Evolutionary conservation across 2,888 invertebrate genomes (phyloP).

Genomic region (Choristoneura rosaceana): DNA sequence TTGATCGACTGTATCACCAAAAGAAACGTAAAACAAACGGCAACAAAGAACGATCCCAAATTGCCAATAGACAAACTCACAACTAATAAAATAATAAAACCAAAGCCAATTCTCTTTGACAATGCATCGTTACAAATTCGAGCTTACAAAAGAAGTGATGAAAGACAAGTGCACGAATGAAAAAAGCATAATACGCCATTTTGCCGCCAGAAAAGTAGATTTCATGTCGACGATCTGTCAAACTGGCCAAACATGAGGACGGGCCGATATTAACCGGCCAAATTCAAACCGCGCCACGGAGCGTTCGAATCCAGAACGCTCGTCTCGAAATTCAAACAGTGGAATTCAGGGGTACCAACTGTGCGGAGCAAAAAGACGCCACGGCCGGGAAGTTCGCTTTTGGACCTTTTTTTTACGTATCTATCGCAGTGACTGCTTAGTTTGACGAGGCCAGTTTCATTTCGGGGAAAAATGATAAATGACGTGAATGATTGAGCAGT

Average conservation of each 20-base stretch:
- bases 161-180: slow-evolving; percentile 80
- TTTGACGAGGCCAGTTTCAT: slow-evolving; percentile 76
- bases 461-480: slow-evolving; percentile 78
- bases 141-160: slow-evolving; percentile 81
- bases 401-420: slow-evolving; percentile 75
- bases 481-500: slow-evolving; percentile 81
- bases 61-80: slow-evolving; percentile 41
- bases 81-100: slow-evolving; percentile 72
- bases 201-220: slow-evolving; percentile 78
- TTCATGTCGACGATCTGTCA: slow-evolving; percentile 83
- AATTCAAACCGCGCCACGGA: slow-evolving; percentile 60
- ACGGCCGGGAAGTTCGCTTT: slow-evolving; percentile 53
- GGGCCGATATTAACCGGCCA: slow-evolving; percentile 68
- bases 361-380: slow-evolving; percentile 79
- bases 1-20: slow-evolving; percentile 45
- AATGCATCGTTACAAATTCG: slow-evolving; percentile 71
- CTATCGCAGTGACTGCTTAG: slow-evolving; percentile 73
- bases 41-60: slow-evolving; percentile 52
- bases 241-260: slow-evolving; percentile 75
- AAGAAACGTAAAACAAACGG: slow-evolving; percentile 36
- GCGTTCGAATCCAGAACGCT: slow-evolving; percentile 56
- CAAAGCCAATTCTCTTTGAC: slow-evolving; percentile 70
- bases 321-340: slow-evolving; percentile 61
- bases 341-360: slow-evolving; percentile 66
- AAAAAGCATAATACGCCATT: slow-evolving; percentile 83